Conservation (phyloP, 2,888 invertebrate genomes). For the Lycophotia porphyrea region DNA sequence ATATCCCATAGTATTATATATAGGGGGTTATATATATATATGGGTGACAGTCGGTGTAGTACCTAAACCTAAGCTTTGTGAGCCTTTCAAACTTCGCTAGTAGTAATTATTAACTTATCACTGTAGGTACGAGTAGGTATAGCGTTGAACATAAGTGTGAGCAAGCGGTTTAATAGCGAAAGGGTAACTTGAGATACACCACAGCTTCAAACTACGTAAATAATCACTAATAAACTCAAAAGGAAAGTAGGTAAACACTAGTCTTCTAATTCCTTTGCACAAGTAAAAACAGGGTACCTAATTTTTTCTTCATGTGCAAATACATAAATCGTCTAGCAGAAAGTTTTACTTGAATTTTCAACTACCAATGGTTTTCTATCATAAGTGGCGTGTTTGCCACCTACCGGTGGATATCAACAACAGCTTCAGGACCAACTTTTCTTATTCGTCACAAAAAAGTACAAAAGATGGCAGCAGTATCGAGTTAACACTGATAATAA, state of each 20-base stretch:
- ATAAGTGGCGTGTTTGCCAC: slow-evolving; percentile 11
- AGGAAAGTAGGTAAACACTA: neutral
- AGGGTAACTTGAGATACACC: neutral
- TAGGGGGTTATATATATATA: too few relatives aligned
- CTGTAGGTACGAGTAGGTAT: neutral
- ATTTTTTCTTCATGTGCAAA: neutral
- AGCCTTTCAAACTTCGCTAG: neutral
- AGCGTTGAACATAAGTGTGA: neutral
- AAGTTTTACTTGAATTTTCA: neutral
- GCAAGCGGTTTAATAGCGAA: neutral
- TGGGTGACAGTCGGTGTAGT: too few relatives aligned
- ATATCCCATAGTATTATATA: too few relatives aligned
- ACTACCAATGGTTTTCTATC: neutral
- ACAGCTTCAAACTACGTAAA: neutral
- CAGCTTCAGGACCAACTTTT: neutral
- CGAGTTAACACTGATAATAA: neutral
- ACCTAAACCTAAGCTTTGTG: too few relatives aligned
- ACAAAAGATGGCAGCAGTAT: slow-evolving; percentile 29
- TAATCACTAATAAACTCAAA: neutral
- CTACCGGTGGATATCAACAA: slow-evolving; percentile 7
- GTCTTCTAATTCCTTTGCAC: neutral
- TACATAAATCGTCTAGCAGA: neutral
- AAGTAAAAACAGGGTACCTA: neutral
- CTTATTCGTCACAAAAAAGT: neutral
- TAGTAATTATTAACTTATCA: neutral